Conservation (phyloP, 2,113 vertebrate species). For the Nyctereutes procyonoides region DNA sequence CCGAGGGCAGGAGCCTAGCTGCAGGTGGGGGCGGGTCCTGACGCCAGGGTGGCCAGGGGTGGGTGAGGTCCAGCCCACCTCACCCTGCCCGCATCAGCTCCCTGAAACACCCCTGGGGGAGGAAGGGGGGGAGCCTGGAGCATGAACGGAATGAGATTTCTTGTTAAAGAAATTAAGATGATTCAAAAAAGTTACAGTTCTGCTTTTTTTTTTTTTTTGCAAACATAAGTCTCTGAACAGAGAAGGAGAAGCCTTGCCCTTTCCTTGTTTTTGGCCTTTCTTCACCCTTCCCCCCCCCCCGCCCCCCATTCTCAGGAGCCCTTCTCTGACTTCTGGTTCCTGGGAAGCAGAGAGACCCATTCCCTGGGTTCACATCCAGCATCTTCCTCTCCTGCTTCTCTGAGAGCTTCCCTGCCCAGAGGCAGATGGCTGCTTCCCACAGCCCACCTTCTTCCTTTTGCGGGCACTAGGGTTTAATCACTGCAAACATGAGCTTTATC, state of each 20-base stretch:
- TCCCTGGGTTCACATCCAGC: rapidly evolving
- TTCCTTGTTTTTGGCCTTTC: not conserved
- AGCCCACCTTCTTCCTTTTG: not conserved
- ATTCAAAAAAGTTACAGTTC: not conserved
- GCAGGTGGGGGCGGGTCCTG: not conserved
- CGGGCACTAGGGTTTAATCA: conserved; percentile 42
- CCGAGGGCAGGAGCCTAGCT: too few species aligned
- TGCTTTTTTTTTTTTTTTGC: not conserved
- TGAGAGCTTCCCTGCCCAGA: not conserved
- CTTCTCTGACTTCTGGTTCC: not conserved
- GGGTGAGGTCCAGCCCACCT: not conserved
- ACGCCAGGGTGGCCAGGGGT: rapidly evolving
- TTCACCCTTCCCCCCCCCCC: not conserved
- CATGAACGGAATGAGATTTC: not conserved
- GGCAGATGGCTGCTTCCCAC: not conserved
- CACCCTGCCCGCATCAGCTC: rapidly evolving
- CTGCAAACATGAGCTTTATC: not conserved
- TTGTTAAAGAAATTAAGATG: not conserved
- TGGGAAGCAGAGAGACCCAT: not conserved
- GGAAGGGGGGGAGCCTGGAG: rapidly evolving
- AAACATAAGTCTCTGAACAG: not conserved
- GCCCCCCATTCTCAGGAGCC: too few species aligned
- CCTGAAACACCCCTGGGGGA: not conserved
- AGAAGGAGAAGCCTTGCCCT: not conserved
- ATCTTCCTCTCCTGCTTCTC: not conserved